Conservation (phyloP, 2,113 vertebrate species). For the Hemiprocne comata region DNA sequence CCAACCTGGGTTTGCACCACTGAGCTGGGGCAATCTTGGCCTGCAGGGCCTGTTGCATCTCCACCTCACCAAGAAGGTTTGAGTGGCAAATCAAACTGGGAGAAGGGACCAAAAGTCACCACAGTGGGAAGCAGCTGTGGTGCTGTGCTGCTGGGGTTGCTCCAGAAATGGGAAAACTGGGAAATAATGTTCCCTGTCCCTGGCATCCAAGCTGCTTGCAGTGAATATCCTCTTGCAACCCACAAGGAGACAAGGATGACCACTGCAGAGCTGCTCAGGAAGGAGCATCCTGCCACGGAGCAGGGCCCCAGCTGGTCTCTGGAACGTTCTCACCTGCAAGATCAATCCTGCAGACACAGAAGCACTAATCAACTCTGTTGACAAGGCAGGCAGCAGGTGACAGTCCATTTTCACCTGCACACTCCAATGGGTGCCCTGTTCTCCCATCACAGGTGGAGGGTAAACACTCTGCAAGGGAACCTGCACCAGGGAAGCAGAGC, state of each 20-base stretch:
- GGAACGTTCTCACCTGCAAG: slow-evolving; percentile 67
- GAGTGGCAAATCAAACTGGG: background rate
- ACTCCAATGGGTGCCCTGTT: slow-evolving; percentile 66
- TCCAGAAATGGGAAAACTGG: background rate
- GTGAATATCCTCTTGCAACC: background rate
- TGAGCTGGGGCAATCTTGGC: background rate
- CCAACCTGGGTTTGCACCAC: background rate
- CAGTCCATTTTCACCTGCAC: slow-evolving; percentile 79
- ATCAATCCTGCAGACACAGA: slow-evolving; percentile 47
- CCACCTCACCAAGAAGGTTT: background rate
- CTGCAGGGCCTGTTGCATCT: background rate
- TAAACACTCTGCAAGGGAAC: background rate
- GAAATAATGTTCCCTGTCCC: background rate
- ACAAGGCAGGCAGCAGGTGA: slow-evolving; percentile 34
- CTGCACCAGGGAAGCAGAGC: too few species aligned
- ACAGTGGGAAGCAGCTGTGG: background rate
- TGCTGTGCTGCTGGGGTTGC: background rate
- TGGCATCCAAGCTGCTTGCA: background rate
- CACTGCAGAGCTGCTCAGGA: background rate
- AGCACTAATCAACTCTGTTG: slow-evolving; percentile 71
- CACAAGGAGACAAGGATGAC: background rate
- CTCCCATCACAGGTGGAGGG: slow-evolving; percentile 15
- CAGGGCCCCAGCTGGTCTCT: slow-evolving; percentile 49
- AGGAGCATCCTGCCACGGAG: background rate
- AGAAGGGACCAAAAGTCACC: background rate